Conservation (phyloP, 2,797 vertebrate genomes). For the Rhadinocentrus ornatus region DNA sequence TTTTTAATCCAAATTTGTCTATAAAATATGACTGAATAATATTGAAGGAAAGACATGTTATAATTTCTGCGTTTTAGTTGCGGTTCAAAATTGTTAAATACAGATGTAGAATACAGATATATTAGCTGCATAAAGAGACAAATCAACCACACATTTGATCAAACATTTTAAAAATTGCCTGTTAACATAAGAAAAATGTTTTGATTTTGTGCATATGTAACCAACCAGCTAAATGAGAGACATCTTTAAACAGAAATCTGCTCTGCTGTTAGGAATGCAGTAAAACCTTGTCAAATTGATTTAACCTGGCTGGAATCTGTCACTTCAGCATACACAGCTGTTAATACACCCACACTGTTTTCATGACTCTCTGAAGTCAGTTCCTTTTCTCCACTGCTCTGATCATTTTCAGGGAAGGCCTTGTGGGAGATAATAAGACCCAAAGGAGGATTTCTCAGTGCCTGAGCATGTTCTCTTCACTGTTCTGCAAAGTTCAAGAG, state of each 20-base stretch:
- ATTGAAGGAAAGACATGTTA: background rate
- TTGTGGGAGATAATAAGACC: constrained; percentile 33
- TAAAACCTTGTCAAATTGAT: constrained; percentile 63
- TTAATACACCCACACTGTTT: constrained; percentile 53
- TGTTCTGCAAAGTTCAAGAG: constrained; percentile 1
- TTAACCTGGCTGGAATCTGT: constrained; percentile 65
- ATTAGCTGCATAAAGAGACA: background rate
- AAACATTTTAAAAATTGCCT: background rate
- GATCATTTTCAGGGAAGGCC: constrained; percentile 45
- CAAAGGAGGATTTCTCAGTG: constrained; percentile 12
- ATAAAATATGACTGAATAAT: background rate
- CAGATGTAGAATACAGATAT: background rate
- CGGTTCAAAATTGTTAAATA: no score
- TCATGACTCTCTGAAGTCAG: constrained; percentile 57
- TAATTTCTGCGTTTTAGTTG: no score
- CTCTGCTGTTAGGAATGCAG: constrained; percentile 52
- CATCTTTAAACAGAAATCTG: constrained; percentile 43
- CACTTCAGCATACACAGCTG: constrained; percentile 54
- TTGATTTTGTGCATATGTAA: background rate
- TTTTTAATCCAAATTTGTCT: background rate
- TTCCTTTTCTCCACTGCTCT: constrained; percentile 45
- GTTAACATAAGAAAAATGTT: background rate
- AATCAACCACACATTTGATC: background rate
- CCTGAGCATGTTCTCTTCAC: background rate
- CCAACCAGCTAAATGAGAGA: constrained; percentile 5